phyloP scores from a whole-genome alignment of 35 echinoderm and acorn worm genomes.

The Apostichopus californicus region DNA sequence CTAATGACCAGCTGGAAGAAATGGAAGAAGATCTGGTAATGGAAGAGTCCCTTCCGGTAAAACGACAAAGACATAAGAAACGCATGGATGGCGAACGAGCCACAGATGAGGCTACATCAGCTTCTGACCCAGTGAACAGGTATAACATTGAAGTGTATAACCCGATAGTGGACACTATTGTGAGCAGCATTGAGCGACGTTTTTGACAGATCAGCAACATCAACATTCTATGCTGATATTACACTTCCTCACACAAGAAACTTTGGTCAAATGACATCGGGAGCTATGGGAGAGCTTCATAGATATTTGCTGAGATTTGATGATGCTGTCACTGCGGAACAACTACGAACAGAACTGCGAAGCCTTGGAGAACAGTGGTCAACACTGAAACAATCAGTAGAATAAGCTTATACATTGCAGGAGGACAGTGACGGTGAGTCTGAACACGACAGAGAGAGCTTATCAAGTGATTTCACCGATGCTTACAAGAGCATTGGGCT shows the following conservation, averaged over 20 bases:
- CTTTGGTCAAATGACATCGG: background rate
- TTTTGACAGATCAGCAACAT: slow-evolving; percentile 18
- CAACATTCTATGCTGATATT: slow-evolving; percentile 1
- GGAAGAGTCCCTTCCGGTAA: slow-evolving; percentile 41
- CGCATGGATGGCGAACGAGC: slow-evolving; percentile 37
- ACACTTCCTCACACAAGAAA: background rate
- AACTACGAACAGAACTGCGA: too few species aligned
- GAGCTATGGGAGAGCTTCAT: slow-evolving; percentile 14
- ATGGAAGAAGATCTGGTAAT: slow-evolving; percentile 27
- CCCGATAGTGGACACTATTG: slow-evolving; percentile 26
- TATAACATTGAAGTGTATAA: slow-evolving; percentile 39
- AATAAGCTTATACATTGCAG: too few species aligned
- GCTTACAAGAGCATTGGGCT: too few species aligned
- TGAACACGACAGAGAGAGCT: too few species aligned
- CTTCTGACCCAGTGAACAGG: slow-evolving; percentile 38
- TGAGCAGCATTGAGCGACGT: background rate
- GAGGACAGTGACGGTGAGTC: too few species aligned
- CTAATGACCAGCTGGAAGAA: slow-evolving; percentile 44
- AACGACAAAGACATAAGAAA: slow-evolving; percentile 43
- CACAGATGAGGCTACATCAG: slow-evolving; percentile 34
- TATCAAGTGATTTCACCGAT: background rate
- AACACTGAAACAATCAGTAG: too few species aligned
- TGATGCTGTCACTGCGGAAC: background rate
- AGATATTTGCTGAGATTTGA: slow-evolving; percentile 41
- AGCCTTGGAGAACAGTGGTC: too few species aligned